Evolutionary conservation across 1,140 invertebrate species (phyloP).

Genomic region (Drosophila paulistorum): DNA sequence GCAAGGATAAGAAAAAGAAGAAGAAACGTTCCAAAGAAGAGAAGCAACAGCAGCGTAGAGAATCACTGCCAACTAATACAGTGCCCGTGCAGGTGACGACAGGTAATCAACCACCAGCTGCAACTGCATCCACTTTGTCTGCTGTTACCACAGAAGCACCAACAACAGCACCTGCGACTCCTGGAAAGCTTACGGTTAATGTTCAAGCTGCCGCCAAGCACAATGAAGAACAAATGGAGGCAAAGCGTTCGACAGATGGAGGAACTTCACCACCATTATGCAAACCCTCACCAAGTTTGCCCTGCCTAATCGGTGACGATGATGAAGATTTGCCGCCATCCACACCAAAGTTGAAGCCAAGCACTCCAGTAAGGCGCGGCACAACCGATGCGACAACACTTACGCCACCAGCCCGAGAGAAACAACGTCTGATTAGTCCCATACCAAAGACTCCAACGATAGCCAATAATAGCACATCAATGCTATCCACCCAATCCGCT

Average conservation of each 20-base stretch:
- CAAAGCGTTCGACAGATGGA: slow-evolving; percentile 23
- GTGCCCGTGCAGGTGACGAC: background rate
- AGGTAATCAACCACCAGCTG: slow-evolving; percentile 10
- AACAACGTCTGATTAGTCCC: slow-evolving; percentile 85
- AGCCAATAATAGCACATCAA: slow-evolving; percentile 47
- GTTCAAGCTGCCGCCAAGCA: slow-evolving; percentile 71
- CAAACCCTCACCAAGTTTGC: slow-evolving; percentile 80
- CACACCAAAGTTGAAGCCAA: slow-evolving; percentile 18
- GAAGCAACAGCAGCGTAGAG: slow-evolving; percentile 83
- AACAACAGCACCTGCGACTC: slow-evolving; percentile 13
- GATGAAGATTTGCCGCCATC: slow-evolving; percentile 51
- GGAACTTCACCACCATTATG: slow-evolving; percentile 61
- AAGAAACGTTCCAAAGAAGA: slow-evolving; percentile 92
- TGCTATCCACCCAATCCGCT: slow-evolving; percentile 65
- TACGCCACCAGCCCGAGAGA: slow-evolving; percentile 83
- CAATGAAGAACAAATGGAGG: slow-evolving; percentile 50
- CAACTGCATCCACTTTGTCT: background rate
- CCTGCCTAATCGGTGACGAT: slow-evolving; percentile 75
- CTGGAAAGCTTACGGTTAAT: slow-evolving; percentile 72
- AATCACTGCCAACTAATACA: slow-evolving; percentile 85
- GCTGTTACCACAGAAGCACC: background rate
- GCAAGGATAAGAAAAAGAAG: slow-evolving; percentile 91
- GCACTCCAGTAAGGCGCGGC: slow-evolving; percentile 24
- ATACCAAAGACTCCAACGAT: slow-evolving; percentile 84
- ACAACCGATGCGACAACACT: slow-evolving; percentile 69